phyloP scores from a whole-genome alignment of 2,113 vertebrate species.

The Sclerurus mexicanus region DNA sequence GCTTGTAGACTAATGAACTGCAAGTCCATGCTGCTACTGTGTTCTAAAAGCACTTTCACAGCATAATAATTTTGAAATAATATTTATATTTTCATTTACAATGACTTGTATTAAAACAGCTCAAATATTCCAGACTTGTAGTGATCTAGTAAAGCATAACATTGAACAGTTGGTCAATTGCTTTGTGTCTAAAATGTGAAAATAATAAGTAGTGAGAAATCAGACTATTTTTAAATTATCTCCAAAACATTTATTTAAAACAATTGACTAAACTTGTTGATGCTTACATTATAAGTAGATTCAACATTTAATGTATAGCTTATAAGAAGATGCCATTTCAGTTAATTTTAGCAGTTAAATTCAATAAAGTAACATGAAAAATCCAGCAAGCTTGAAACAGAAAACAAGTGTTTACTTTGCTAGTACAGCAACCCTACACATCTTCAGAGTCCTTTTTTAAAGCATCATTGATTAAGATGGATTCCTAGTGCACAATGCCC shows the following conservation, averaged over 20 bases:
- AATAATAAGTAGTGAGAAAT: not conserved
- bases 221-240: not conserved
- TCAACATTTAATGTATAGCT: not conserved
- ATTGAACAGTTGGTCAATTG: not conserved
- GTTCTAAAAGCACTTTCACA: not conserved
- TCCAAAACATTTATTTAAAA: not conserved
- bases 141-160: not conserved
- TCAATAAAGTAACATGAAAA: not conserved
- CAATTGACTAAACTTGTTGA: not conserved
- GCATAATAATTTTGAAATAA: not conserved
- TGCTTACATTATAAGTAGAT: not conserved
- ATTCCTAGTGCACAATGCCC: not conserved
- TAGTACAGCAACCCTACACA: not conserved
- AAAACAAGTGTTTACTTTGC: not conserved
- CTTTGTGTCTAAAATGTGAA: not conserved
- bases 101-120: not conserved
- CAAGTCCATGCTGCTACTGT: not conserved
- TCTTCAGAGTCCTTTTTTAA: not conserved
- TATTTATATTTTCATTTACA: not conserved
- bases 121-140: not conserved
- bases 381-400: not conserved
- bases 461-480: not conserved
- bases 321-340: not conserved
- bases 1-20: not conserved
- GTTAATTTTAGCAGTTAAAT: not conserved